Evolutionary conservation across 2,888 invertebrate species (phyloP), one percentile per base, ranked within the genome.

Genomic region (Hoplodrina blanda): DNA sequence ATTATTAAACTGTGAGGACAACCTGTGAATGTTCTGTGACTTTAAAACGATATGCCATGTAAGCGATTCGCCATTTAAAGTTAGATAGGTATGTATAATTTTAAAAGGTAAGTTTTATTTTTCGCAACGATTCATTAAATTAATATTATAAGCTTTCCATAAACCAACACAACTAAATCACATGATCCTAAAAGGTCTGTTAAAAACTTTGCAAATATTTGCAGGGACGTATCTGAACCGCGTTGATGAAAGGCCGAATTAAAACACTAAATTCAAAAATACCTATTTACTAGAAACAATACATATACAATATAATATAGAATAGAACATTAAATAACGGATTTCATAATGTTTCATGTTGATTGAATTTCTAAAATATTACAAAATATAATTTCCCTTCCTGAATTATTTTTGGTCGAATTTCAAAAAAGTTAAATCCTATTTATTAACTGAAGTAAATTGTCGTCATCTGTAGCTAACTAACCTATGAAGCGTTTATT

Each of bases 1-100:
- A 83, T 84, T 81, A 82, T 83, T 80, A 66, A 76, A 56, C 56
- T 74, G 84, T 85, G 88, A 88, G 72, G 81, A 87, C 83, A 84
- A 78, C 73, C 30, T 72, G 80, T 83, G 70, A 83, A 69, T 63
- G 77, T 77, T 71, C 41, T 50, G 76, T 73, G 81, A 65, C 56
- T 68, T 62, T 62, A 41, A 62, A 74, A 72, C 20, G 52, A 49
- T 68, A 6, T 46, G 17, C 46, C 0, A 41, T 3, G 25, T 50
- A 55, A 60, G 62, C 44, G 60, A 44, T 57, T 46, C 17, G 46
- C 17, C 17, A 17, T 10, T 2, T 17, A 17, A 17, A 25, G 15
- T 71, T 55, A 52, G 33, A 49, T 25, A 56, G n/a, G 52, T 52
- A n/a, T 44, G 15, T n/a, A 10, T 10, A 10, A 53, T 53, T 41